Evolutionary conservation across 2,797 vertebrate species (phyloP), one percentile per base, ranked within the genome.

Genomic region (Xiphorhynchus erythropygius): DNA sequence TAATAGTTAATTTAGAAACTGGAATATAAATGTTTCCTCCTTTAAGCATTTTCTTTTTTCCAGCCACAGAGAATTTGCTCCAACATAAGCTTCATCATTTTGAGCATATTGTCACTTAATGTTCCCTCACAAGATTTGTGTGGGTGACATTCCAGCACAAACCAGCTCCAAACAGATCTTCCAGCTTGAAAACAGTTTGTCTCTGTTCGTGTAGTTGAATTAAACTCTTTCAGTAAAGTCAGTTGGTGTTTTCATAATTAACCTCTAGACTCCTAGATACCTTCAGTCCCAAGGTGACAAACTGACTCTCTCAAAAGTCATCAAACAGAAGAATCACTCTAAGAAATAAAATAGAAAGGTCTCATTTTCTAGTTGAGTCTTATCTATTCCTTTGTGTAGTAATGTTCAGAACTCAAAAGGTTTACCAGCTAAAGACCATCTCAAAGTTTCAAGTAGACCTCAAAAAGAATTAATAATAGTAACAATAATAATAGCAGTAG

Each of bases 91-190:
- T 94, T 91, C 80, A 86, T 90, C 13, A 78, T 84, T 93, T 95
- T 73, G 46, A 94, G 56, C 1, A 9, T 57, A 87, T 89, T 96
- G 91, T 96, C 95, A 96, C 91, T 94, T 94, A 91, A 88, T 90
- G 89, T 96, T 95, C 91, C 28, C 59, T 94, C 10, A 13, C 67
- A 90, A 95, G 95, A 94, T 91, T 84, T 95, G 91, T 88, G 93
- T 97, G 96, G 94, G 95, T 96, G 96, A 94, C 67, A 77, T 87
- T 94, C 90, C 67, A 90, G 83, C 93, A 92, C 80, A 94, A 91
- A 92, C 56, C 82, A 88, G 77, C 77, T 93, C 70, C 85, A 93
- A 60, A 87, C 80, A 93, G 83, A 95, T 86, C 87, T 75, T 93
- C 68, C 64, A 42, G 65, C 82, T 46, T 86, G 87, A 91, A 92